Evolutionary conservation across 2,113 vertebrate species (phyloP), one percentile per base, ranked within the genome.

Genomic region (Cryptomyrus ogoouensis): DNA sequence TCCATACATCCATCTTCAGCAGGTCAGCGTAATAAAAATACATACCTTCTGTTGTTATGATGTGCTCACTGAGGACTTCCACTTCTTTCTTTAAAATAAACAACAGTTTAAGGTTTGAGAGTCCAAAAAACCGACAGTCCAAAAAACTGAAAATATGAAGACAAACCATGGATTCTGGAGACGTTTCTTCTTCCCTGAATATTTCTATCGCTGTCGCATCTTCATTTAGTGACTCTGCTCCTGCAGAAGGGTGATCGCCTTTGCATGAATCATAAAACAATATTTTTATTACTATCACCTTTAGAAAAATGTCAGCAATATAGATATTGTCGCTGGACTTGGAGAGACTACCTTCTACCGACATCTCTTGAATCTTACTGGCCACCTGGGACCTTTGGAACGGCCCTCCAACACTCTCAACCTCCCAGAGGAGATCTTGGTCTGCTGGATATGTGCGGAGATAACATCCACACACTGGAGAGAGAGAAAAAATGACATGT

Each of bases 381-480:
- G 92, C 89, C 89, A 98, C 90, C 53, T 94, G 94, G 89, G 92
- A 95, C 92, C 94, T 96, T 94, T 98, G 97, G 84, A 93, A 96
- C 92, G 94, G 96, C 0, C 90, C 89, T 87, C 98, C 98, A 83
- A 93, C 89, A 91, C 96, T 95, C 91, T 97, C 93, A 62, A 97
- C 96, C 94, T 98, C 96, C 97, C 97, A 98, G 39, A 98, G 93
- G 56, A 97, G 92, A 47, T 95, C 94, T 47, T 90, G 91, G 91
- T 97, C 94, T 80, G 88, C 95, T 86, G 97, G 97, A 83, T 97
- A 96, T 90, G 95, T 96, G 88, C 95, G 93, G 90, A 97, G 93
- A 91, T 98, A 98, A 0, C 96, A 95, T 91, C 95, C 94, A 94
- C 97, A 98, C 93, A 97, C 97, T 99, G 90, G 9, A 42, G 35